Percentiles rank a stretch among this genome's conserved stretches.
Conservation (phyloP, 2,113 vertebrate species). For the Dolichotis patagonum region DNA sequence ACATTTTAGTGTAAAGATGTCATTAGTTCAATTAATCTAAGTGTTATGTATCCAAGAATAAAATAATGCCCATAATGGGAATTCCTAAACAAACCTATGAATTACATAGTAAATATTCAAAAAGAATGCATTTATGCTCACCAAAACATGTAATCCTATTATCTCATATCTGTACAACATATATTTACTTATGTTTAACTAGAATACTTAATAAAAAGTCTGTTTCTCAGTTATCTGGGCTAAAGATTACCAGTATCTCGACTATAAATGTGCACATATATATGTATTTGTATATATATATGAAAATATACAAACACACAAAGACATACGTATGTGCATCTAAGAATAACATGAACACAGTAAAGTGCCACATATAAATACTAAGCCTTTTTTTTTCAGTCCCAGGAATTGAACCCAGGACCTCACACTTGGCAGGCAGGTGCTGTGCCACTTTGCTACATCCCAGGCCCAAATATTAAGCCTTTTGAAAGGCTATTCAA, state of each 20-base stretch:
- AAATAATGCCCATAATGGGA: background rate
- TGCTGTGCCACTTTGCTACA: too few species aligned
- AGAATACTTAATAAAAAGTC: background rate
- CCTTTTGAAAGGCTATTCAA: background rate
- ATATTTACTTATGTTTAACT: background rate
- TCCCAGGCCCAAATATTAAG: background rate
- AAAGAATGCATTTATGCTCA: slow-evolving; percentile 6
- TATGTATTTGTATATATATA: background rate
- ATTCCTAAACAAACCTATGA: background rate
- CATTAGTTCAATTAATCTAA: background rate
- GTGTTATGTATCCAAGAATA: slow-evolving; percentile 7
- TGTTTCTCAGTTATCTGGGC: background rate
- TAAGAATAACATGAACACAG: background rate
- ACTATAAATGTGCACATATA: background rate
- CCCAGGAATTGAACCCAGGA: too few species aligned
- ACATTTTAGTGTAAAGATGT: background rate
- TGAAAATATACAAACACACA: background rate
- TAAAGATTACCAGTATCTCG: background rate
- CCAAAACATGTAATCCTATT: background rate
- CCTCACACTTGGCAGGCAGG: too few species aligned
- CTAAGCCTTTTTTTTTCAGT: background rate
- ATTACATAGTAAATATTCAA: slow-evolving; percentile 14
- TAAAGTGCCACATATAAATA: background rate
- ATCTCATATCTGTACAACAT: background rate
- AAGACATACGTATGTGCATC: background rate